Evolutionary conservation across 2,888 invertebrate species (phyloP).

Genomic region (Sinhomidia bicolor): DNA sequence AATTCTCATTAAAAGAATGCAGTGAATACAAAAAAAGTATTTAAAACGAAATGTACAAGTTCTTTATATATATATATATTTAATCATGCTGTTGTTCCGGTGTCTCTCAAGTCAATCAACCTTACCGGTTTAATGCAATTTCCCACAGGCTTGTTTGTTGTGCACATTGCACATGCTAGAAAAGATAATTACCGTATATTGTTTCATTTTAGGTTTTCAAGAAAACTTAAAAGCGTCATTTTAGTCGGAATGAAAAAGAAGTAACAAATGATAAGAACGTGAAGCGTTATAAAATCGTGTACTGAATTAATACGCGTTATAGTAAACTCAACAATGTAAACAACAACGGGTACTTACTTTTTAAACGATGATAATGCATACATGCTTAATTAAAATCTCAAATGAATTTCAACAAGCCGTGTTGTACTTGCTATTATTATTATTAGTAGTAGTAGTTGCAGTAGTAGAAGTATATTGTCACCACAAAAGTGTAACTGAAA

Average conservation of each 20-base stretch:
- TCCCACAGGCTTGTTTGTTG: neutral
- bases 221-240: too few species aligned
- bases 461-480: too few species aligned
- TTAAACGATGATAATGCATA: too few species aligned
- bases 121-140: constrained; percentile 23
- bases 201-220: too few species aligned
- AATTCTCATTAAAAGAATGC: neutral
- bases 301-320: neutral
- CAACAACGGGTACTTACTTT: too few species aligned
- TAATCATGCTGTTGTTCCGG: neutral
- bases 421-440: too few species aligned
- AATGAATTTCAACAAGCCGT: neutral
- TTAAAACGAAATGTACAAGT: neutral
- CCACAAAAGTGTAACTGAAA: neutral
- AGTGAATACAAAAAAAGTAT: neutral
- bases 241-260: neutral
- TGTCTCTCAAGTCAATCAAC: neutral
- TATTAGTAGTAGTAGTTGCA: too few species aligned
- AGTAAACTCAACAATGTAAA: neutral
- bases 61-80: too few species aligned
- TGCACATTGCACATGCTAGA: neutral
- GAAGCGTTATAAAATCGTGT: neutral
- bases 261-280: neutral
- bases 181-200: neutral
- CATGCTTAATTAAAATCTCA: constrained; percentile 16